Conservation (phyloP, 2,113 vertebrate genomes). For the Thunnus thynnus region DNA sequence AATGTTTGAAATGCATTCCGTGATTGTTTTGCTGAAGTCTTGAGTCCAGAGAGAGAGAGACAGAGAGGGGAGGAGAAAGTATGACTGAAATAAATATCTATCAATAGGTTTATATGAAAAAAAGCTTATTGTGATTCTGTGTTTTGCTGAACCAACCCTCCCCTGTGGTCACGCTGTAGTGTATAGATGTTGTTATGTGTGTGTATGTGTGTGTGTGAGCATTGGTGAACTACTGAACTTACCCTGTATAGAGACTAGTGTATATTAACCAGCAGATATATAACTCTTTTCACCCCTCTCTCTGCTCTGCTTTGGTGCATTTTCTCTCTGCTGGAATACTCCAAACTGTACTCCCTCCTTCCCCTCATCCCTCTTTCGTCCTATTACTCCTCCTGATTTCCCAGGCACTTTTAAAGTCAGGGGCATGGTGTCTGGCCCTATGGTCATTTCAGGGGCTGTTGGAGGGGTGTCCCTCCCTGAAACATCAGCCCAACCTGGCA, state of each 20-base stretch:
- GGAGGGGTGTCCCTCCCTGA: conserved; percentile 11
- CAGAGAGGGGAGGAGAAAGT: conserved; percentile 21
- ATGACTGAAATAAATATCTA: conserved; percentile 32
- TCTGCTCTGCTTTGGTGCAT: conserved; percentile 64
- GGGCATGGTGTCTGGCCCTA: neutral
- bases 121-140: conserved; percentile 44
- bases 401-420: conserved; percentile 63
- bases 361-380: conserved; percentile 17
- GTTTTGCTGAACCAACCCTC: conserved; percentile 18
- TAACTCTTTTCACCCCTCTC: conserved; percentile 61
- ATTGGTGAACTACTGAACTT: conserved; percentile 46
- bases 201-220: conserved; percentile 29
- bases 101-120: conserved; percentile 47
- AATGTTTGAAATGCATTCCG: conserved; percentile 38
- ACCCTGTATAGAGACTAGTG: conserved; percentile 43
- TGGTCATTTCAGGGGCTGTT: conserved; percentile 39
- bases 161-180: conserved; percentile 49
- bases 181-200: conserved; percentile 53
- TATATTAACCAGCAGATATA: conserved; percentile 54
- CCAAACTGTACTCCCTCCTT: conserved; percentile 42
- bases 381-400: conserved; percentile 62
- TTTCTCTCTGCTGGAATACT: conserved; percentile 69
- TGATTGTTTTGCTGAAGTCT: neutral
- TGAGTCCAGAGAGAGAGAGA: conserved; percentile 27
- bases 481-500: conserved; percentile 5